phyloP scores from a whole-genome alignment of 92 coral and sea anemone species.

The Epizoanthus rinbou region DNA sequence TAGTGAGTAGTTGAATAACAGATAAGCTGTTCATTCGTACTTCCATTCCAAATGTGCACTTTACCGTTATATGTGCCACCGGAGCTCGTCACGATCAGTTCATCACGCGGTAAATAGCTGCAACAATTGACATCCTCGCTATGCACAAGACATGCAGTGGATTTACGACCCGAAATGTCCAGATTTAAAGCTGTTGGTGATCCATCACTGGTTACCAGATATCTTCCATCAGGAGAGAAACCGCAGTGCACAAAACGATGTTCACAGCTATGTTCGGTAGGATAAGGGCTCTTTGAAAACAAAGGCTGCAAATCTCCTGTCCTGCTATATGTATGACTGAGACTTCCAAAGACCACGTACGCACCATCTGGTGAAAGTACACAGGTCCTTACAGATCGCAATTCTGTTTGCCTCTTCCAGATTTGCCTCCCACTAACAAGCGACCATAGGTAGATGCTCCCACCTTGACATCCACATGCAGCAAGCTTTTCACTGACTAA shows the following conservation, averaged over 20 bases:
- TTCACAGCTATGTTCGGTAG: background rate
- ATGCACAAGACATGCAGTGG: background rate
- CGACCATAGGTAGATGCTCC: conserved; percentile 57
- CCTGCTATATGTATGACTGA: background rate
- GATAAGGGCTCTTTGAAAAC: no score
- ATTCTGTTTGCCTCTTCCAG: conserved; percentile 10
- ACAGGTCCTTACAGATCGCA: conserved; percentile 3
- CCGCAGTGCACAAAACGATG: background rate
- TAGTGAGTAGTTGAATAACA: background rate
- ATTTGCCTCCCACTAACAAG: conserved; percentile 47
- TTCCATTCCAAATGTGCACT: conserved; percentile 7
- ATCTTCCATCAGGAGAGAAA: conserved; percentile 13
- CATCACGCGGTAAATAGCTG: background rate
- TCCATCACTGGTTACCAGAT: background rate
- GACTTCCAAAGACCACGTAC: background rate
- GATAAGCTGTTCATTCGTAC: background rate
- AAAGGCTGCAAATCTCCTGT: conserved; percentile 8
- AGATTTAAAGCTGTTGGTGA: background rate
- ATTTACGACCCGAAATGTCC: background rate
- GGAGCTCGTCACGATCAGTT: conserved; percentile 4
- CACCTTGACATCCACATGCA: conserved; percentile 57
- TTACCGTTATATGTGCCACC: background rate
- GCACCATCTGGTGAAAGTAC: background rate
- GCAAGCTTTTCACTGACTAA: conserved; percentile 29
- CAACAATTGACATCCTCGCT: background rate